Percentiles rank a stretch among this genome's conserved stretches.
Evolutionary conservation across 92 coral and sea anemone species (phyloP).

Genomic region (Phenganax marumi): DNA sequence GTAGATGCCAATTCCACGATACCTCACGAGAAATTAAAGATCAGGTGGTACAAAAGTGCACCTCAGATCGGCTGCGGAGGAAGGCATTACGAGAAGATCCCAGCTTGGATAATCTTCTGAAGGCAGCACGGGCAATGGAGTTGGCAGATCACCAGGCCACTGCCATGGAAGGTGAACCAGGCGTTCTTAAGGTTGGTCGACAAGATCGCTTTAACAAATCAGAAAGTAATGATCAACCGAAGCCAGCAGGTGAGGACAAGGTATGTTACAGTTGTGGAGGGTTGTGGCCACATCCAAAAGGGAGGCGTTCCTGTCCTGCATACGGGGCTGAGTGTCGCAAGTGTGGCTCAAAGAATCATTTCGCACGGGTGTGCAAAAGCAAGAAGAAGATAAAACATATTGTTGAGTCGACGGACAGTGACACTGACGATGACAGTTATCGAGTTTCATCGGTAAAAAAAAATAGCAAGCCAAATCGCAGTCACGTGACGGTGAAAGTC

Average conservation of each 20-base stretch:
- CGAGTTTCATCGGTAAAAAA: constrained; percentile 21
- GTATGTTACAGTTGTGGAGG: constrained; percentile 37
- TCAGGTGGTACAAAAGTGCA: constrained; percentile 3
- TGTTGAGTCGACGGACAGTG: constrained; percentile 20
- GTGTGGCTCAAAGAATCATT: not conserved
- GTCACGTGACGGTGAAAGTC: not conserved
- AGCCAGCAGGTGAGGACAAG: constrained; percentile 3
- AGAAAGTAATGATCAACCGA: not conserved
- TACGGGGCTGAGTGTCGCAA: too few species aligned
- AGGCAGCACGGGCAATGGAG: constrained; percentile 26
- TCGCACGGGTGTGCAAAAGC: constrained; percentile 3
- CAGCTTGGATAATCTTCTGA: constrained; percentile 11
- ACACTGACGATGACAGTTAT: constrained; percentile 26
- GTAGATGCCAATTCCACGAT: constrained; percentile 5
- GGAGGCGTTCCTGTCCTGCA: constrained; percentile 23
- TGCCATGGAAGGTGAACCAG: constrained; percentile 4
- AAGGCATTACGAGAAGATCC: constrained; percentile 11
- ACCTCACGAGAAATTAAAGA: constrained; percentile 11
- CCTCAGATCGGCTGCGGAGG: constrained; percentile 4
- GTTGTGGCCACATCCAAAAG: constrained; percentile 32
- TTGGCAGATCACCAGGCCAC: constrained; percentile 20
- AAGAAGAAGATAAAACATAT: constrained; percentile 10
- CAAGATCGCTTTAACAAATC: not conserved
- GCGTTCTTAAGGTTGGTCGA: not conserved
- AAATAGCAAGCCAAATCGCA: not conserved